Base-by-base conservation (phyloP, 2,797 vertebrate genomes). In the Enteromius afrohamiltoni region DNA sequence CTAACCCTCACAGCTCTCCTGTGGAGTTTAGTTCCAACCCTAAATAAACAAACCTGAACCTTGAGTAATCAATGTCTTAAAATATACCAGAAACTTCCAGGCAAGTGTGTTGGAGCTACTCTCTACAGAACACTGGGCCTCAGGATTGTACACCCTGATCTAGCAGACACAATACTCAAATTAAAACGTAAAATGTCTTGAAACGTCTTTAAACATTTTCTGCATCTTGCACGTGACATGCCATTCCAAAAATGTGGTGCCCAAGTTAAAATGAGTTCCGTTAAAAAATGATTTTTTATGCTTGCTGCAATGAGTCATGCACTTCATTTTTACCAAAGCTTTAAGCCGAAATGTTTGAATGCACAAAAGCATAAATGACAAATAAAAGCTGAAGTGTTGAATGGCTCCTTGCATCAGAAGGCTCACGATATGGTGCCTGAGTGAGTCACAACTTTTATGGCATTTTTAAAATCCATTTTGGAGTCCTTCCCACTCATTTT, bases 301-400 rank as follows among this genome's bases (percentile, higher is more conserved):
- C 23, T 62, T 62, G 60, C 60, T 7, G 2, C 6, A 29, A 6
- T 62, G 60, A 16, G 23, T 62, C 58, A 29, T 16, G 23, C 58
- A 62, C 23, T 62, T 10, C 3, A 53, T 62, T 62, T 29, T 29
- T 29, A 60, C 11, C 2, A 60, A 14, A 26, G 58, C 58, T 60
- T 26, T 60, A 23, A 60, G 58, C 60, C 29, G 2, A 16, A 62
- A 62, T 62, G 26, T 7, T 62, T 62, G 60, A 62, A 62, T 29
- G 60, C 58, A 29, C 13, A 62, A 29, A 62, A 62, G 23, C 60
- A 62, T 62, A n/a, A 70, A 45, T 70, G 68, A 70, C 6, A 47
- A 47, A 26, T 26, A 16, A 70, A 70, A 26, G 40, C n/a, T 70
- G 26, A 70, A 26, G 45, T 69, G 37, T 42, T 69, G 67, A 14